Evolutionary conservation across 1,140 invertebrate species (phyloP).

Genomic region (Carposina sasakii): DNA sequence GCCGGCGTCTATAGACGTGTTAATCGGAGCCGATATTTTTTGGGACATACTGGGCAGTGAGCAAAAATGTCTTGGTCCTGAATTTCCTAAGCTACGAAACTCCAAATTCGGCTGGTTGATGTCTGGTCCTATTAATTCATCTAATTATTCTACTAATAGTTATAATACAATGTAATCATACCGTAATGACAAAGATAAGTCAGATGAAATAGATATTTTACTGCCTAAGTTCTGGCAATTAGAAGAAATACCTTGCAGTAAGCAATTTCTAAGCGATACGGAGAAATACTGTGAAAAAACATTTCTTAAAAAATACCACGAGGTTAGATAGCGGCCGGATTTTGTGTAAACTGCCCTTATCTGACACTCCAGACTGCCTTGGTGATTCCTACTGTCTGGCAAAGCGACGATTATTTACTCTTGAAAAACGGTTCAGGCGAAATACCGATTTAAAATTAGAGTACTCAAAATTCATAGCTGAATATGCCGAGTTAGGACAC

Average conservation of each 20-base stretch:
- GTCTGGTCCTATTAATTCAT: background rate
- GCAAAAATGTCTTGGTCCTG: background rate
- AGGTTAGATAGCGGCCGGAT: slow-evolving; percentile 9
- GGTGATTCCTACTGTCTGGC: slow-evolving; percentile 8
- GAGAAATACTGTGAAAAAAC: slow-evolving; percentile 38
- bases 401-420: slow-evolving; percentile 2
- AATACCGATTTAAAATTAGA: background rate
- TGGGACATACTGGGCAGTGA: background rate
- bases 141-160: background rate
- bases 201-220: background rate
- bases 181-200: background rate
- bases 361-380: background rate
- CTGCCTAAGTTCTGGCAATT: background rate
- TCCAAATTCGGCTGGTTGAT: slow-evolving; percentile 5
- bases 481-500: slow-evolving; percentile 8
- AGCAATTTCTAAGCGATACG: background rate
- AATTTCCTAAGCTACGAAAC: background rate
- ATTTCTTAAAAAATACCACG: slow-evolving; percentile 11
- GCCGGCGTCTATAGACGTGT: background rate
- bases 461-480: slow-evolving; percentile 3
- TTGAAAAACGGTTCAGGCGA: slow-evolving; percentile 1
- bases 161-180: background rate
- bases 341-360: slow-evolving; percentile 7
- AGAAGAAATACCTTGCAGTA: background rate
- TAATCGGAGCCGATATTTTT: no score